Evolutionary conservation across 2,113 vertebrate species (phyloP).

Genomic region (Leucosticte australis): DNA sequence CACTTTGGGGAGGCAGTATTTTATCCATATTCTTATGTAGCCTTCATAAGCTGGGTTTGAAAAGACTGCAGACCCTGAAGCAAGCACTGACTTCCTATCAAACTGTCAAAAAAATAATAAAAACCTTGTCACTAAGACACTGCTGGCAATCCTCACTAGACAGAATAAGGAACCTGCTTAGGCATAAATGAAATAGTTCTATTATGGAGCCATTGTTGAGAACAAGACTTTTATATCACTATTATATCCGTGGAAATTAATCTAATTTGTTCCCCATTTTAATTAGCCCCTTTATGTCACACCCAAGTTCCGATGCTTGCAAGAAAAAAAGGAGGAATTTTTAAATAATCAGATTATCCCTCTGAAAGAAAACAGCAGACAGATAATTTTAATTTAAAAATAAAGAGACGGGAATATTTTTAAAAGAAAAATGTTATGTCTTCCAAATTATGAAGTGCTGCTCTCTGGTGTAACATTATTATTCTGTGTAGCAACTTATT

Average conservation of each 20-base stretch:
- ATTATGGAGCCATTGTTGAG: not conserved
- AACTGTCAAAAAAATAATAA: slow-evolving; percentile 68
- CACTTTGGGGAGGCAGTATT: slow-evolving; percentile 75
- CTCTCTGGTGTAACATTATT: slow-evolving; percentile 70
- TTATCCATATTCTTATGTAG: slow-evolving; percentile 77
- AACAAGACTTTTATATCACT: slow-evolving; percentile 28
- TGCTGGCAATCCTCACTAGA: slow-evolving; percentile 6
- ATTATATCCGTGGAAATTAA: not conserved
- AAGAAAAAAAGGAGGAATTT: not conserved
- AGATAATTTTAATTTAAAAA: slow-evolving; percentile 46
- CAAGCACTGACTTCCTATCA: slow-evolving; percentile 74
- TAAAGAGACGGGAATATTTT: slow-evolving; percentile 10
- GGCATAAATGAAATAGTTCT: slow-evolving; percentile 39
- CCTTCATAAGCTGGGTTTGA: slow-evolving; percentile 61
- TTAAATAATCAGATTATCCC: slow-evolving; percentile 13
- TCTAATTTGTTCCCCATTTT: slow-evolving; percentile 44
- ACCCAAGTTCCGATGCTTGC: not conserved
- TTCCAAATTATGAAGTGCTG: slow-evolving; percentile 59
- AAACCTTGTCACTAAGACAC: slow-evolving; percentile 35
- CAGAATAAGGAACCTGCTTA: slow-evolving; percentile 25
- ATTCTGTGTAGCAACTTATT: slow-evolving; percentile 67
- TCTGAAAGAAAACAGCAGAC: slow-evolving; percentile 19
- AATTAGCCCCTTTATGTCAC: slow-evolving; percentile 31
- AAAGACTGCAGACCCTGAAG: slow-evolving; percentile 73
- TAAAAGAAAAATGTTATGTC: slow-evolving; percentile 37